Percentiles rank a stretch among this genome's conserved stretches.
phyloP scores from a whole-genome alignment of 2,888 invertebrate genomes.

The Rhagonycha lutea region DNA sequence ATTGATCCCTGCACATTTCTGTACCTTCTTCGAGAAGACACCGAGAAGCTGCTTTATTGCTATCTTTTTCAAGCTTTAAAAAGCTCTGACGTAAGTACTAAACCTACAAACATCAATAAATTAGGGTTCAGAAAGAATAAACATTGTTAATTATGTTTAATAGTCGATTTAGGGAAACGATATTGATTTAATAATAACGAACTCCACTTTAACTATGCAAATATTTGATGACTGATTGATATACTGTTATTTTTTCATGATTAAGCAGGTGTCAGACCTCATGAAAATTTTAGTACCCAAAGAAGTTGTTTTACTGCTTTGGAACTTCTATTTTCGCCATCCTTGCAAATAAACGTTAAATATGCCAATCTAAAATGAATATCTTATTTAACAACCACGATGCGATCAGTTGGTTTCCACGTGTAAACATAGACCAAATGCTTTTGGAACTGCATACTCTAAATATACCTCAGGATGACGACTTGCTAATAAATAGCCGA shows the following conservation, averaged over 20 bases:
- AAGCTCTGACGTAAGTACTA: slow-evolving; percentile 68
- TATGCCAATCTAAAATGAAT: slow-evolving; percentile 22
- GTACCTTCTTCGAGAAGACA: slow-evolving; percentile 73
- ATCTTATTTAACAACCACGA: slow-evolving; percentile 11
- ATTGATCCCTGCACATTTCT: slow-evolving; percentile 62
- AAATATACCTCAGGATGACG: not conserved
- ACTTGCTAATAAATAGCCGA: not conserved
- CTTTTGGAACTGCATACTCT: slow-evolving; percentile 6
- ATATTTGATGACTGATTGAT: not conserved
- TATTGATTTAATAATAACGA: slow-evolving; percentile 10
- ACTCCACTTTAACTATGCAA: not conserved
- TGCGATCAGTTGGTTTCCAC: slow-evolving; percentile 16
- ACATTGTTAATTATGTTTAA: not conserved
- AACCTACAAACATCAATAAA: not conserved
- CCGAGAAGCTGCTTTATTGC: slow-evolving; percentile 74
- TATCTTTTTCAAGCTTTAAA: slow-evolving; percentile 73
- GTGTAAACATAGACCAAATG: slow-evolving; percentile 17
- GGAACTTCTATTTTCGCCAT: not conserved
- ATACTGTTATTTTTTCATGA: not conserved
- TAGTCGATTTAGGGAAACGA: slow-evolving; percentile 4
- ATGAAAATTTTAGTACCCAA: not conserved
- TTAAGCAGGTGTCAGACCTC: not conserved
- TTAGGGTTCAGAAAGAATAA: not conserved
- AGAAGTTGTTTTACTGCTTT: not conserved
- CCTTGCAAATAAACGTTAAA: slow-evolving; percentile 1